Base-by-base conservation (phyloP, 2,888 invertebrate species). In the Drosophila recens region DNA sequence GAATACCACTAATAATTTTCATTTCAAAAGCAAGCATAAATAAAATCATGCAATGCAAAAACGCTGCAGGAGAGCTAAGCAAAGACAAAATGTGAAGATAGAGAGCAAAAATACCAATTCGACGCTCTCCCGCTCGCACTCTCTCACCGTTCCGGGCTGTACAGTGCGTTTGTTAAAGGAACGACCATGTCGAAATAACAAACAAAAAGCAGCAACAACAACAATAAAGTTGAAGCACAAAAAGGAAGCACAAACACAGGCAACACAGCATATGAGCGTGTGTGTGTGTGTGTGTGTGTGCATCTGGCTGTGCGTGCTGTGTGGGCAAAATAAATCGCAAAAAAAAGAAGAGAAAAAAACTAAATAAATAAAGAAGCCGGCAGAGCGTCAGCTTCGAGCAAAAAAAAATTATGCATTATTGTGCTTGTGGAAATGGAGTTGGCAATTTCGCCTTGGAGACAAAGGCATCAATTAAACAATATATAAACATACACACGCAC, bases 41-140 rank as follows among this genome's bases (percentile, higher is more conserved):
- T 48, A 48, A 9, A 8, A 27, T 6, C 10, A 45, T 42, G 42
- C 45, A 78, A 78, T 69, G 74, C 79, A 69, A 76, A 75, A 72
- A 63, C 82, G 53, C 72, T 72, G 79, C 82, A 80, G 79, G 82
- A 82, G 79, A 80, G 75, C 82, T 63, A 49, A 79, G 72, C 79
- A 67, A 58, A 63, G 27, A 15, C 53, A 43, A 57, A 66, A 45
- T 61, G 38, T 8, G 42, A 34, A 58, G 40, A 65, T 34, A 20
- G 59, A 79, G 67, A 65, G 48, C 45, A 57, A 48, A 51, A 45
- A 17, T 52, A 42, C 15, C n/a, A 10, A 2, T 38, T n/a, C 6
- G 20, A 20, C 15, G 13, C 54, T 30, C 38, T 58, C 53, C 23
- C 48, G 62, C 23, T 48, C 34, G 34, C 20, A 40, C 52, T 46